These are phyloP conservation scores for Lobophora halterata DNA, from an alignment of 2,888 invertebrate genomes.

Conservation along the genomic window DNA sequence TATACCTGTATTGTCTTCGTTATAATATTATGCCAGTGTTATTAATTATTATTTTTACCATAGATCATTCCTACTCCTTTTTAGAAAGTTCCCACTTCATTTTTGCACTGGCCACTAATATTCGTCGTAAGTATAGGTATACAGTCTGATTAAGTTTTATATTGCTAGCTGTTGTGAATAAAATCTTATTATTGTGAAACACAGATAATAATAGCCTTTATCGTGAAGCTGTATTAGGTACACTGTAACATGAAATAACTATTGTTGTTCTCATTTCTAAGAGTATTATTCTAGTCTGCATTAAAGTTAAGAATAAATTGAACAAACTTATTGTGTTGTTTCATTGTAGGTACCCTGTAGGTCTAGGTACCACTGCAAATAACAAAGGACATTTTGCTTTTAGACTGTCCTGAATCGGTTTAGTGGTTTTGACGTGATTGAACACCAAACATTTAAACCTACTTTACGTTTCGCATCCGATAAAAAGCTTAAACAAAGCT, in stretches of 20 bases:
- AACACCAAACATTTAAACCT: no score
- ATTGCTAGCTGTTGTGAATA: constrained; percentile 81
- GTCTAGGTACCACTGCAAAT: no score
- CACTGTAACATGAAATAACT: constrained; percentile 79
- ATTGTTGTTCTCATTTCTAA: constrained; percentile 81
- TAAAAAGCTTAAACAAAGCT: no score
- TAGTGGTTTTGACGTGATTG: no score
- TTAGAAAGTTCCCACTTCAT: constrained; percentile 14
- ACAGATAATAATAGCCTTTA: constrained; percentile 78
- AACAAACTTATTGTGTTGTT: constrained; percentile 62
- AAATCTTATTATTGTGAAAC: constrained; percentile 75
- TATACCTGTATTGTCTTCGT: constrained; percentile 30
- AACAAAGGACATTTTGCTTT: no score
- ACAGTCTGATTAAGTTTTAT: constrained; percentile 75
- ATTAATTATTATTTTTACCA: constrained; percentile 6
- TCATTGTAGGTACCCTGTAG: constrained; percentile 40
- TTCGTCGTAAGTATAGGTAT: constrained; percentile 31
- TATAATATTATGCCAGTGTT: constrained; percentile 35
- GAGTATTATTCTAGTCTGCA: constrained; percentile 82
- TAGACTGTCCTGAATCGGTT: no score
- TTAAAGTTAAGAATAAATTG: constrained; percentile 80
- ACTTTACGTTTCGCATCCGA: no score
- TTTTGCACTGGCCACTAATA: constrained; percentile 40
- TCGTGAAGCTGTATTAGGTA: constrained; percentile 77
- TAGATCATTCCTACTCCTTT: no score